A percentile compares a stretch with the other conserved stretches of the same genome.
These are phyloP conservation scores for Drosophila sp. DNA, from an alignment of 1,140 invertebrate genomes.

Conservation along the genomic window DNA sequence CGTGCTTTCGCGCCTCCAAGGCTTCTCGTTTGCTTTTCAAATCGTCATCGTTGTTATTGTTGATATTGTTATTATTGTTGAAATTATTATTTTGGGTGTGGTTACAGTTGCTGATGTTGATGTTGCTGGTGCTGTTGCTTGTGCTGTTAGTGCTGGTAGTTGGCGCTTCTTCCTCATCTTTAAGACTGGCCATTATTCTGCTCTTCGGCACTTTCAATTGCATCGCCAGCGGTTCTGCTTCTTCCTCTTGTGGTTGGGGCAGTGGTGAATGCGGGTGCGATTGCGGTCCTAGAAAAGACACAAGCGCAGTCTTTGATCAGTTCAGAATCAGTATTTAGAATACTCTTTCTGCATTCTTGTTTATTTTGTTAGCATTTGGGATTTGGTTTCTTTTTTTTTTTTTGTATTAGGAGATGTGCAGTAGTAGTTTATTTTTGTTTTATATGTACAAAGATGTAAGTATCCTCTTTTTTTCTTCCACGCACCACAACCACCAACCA, in stretches of 20 bases:
- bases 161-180: conserved; percentile 69
- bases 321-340: conserved; percentile 36
- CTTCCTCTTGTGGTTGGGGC: conserved; percentile 33
- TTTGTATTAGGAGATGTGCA: conserved; percentile 68
- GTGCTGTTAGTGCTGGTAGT: conserved; percentile 52
- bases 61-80: conserved; percentile 50
- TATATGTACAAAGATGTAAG: conserved; percentile 56
- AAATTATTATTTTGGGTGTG: conserved; percentile 41
- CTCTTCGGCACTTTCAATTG: conserved; percentile 73
- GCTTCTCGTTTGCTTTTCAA: conserved; percentile 61
- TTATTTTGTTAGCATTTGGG: conserved; percentile 27
- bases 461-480: conserved; percentile 38
- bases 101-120: conserved; percentile 38
- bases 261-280: conserved; percentile 30
- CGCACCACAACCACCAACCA: conserved; percentile 70
- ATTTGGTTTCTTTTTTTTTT: conserved; percentile 22
- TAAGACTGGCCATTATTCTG: conserved; percentile 75
- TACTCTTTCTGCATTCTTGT: conserved; percentile 21
- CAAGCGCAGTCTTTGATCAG: conserved; percentile 68
- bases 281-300: conserved; percentile 50
- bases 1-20: conserved; percentile 67
- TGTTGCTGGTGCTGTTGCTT: conserved; percentile 33
- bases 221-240: conserved; percentile 64
- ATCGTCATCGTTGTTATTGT: conserved; percentile 63
- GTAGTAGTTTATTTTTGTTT: conserved; percentile 37